Conservation (phyloP, 2,797 vertebrate species). For the Simalia tracyae region DNA sequence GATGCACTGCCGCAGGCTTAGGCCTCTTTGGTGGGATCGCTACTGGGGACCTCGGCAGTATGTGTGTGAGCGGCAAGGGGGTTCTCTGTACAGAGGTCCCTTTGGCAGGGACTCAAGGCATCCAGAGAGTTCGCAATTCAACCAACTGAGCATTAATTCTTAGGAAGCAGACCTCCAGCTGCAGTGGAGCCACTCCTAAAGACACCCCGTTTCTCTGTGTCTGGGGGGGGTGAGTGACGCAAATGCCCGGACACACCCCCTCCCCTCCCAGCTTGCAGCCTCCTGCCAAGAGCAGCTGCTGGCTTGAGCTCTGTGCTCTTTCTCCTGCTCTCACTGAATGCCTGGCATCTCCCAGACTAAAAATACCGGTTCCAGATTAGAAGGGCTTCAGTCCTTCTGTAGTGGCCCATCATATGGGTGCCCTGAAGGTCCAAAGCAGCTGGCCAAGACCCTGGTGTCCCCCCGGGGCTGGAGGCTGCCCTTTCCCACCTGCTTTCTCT, state of each 20-base stretch:
- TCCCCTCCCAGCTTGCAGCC: not conserved
- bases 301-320: not conserved
- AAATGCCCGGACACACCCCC: not conserved
- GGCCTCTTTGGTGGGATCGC: not conserved
- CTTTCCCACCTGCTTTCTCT: slow-evolving; percentile 11
- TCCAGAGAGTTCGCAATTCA: not conserved
- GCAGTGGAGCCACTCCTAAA: not conserved
- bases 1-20: not conserved
- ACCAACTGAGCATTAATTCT: not conserved
- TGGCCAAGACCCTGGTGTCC: not conserved
- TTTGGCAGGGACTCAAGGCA: not conserved
- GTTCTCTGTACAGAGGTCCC: not conserved
- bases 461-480: fast-evolving
- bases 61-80: not conserved
- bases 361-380: slow-evolving; percentile 16
- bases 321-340: not conserved
- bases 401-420: not conserved
- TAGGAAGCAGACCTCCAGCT: not conserved
- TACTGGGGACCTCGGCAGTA: not conserved
- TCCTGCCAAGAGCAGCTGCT: not conserved
- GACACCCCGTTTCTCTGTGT: not conserved
- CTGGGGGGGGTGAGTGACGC: slow-evolving; percentile 1
- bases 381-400: not conserved
- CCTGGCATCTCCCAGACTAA: slow-evolving; percentile 17
- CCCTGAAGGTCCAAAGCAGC: not conserved